phyloP scores from a whole-genome alignment of 2,888 invertebrate genomes.

The Falcaria lacertinaria region DNA sequence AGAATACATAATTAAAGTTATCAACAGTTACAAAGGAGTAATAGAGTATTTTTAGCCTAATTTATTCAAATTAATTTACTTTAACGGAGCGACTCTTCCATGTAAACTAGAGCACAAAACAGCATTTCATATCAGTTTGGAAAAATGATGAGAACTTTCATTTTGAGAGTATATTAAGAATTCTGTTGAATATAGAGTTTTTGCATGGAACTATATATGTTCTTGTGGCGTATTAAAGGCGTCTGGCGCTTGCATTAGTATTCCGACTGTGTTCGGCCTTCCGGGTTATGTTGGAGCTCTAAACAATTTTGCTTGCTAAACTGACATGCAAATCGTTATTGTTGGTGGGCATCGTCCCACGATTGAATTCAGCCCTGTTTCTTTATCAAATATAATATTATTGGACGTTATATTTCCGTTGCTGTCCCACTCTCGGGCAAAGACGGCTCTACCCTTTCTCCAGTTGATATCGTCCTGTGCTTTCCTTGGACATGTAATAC shows the following conservation, averaged over 20 bases:
- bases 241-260: slow-evolving; percentile 22
- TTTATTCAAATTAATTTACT: slow-evolving; percentile 1
- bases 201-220: background rate
- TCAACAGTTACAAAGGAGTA: background rate
- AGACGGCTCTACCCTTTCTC: too few species aligned
- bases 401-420: too few species aligned
- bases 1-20: background rate
- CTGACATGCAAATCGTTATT: background rate
- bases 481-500: too few species aligned
- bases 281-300: slow-evolving; percentile 22
- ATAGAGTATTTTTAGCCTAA: background rate
- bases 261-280: slow-evolving; percentile 24
- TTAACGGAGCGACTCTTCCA: slow-evolving; percentile 1
- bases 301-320: background rate
- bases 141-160: slow-evolving; percentile 4
- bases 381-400: too few species aligned
- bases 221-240: background rate
- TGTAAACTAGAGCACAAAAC: slow-evolving; percentile 1
- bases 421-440: too few species aligned
- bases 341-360: too few species aligned
- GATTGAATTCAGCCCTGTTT: too few species aligned
- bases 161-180: background rate
- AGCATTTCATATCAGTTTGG: background rate
- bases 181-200: background rate
- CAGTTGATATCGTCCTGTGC: too few species aligned